Evolutionary conservation across 2,113 vertebrate genomes (phyloP).

Genomic region (Diphyllodes magnificus): DNA sequence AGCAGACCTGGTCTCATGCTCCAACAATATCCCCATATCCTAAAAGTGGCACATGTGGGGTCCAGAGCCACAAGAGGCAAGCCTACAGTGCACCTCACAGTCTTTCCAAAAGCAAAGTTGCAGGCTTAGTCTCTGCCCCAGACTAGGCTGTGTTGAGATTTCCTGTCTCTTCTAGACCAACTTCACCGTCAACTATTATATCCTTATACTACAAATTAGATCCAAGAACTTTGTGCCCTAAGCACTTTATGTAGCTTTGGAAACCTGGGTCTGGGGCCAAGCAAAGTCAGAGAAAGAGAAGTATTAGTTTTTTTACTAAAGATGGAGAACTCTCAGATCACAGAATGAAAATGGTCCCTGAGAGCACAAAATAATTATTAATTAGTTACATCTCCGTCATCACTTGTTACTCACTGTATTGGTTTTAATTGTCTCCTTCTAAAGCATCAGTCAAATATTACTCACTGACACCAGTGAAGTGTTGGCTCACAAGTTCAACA

Average conservation of each 20-base stretch:
- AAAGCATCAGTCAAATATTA: conserved; percentile 11
- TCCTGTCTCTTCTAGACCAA: not conserved
- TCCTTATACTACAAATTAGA: not conserved
- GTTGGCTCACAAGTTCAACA: not conserved
- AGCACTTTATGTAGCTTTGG: not conserved
- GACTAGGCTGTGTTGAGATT: not conserved
- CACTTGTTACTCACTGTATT: not conserved
- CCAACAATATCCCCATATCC: not conserved
- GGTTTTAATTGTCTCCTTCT: conserved; percentile 24
- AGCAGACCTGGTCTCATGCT: not conserved
- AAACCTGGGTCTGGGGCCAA: not conserved
- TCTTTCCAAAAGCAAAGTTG: not conserved
- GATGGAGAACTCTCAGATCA: not conserved
- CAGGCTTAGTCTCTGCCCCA: not conserved
- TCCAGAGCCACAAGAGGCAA: not conserved
- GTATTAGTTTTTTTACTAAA: not conserved
- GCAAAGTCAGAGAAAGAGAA: not conserved
- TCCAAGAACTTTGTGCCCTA: not conserved
- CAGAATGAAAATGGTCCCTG: not conserved
- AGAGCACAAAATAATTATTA: conserved; percentile 19
- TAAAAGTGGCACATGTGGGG: not conserved
- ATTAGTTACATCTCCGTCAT: conserved; percentile 6
- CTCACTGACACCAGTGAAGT: not conserved
- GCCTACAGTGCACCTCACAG: not conserved
- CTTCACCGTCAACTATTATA: not conserved